Base-by-base conservation (phyloP, 2,113 vertebrate species). In the Phrynosoma blainvillii region DNA sequence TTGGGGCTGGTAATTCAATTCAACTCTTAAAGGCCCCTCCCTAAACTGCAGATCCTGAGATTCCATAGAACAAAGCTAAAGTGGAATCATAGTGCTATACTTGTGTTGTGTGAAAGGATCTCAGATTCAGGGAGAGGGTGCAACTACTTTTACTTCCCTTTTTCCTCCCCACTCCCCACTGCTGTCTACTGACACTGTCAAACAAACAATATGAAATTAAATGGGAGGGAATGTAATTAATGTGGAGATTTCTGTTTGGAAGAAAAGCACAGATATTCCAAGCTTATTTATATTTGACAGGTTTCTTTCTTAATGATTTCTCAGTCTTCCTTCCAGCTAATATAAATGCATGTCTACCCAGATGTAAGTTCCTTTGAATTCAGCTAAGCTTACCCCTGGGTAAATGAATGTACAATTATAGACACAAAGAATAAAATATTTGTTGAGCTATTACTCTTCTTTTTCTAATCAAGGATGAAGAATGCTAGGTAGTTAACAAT, bases 231-330 rank as follows among this genome's bases (percentile, higher is more conserved):
- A 71, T 71, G 11, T 78, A 32, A 23, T 88, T 70, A 79, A 78
- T 56, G 77, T 40, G 85, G 47, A 86, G 1, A 85, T 62, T 21
- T 2, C 32, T 56, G 27, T 84, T 59, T 54, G 47, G 30, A 54
- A 79, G 75, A 47, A 47, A 85, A 66, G 23, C 1, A 36, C 21
- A 66, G 20, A 66, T 66, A 66, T 66, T 20, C 65, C 23, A 23
- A 16, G 62, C 20, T 66, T 18, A 18, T 66, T 5, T 66, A 47
- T 47, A 47, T 47, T 47, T 47, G 47, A 4, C 47, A 47, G 73
- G 14, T 68, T 47, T 40, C 27, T 0, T 1, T 54, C 0, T 0
- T 25, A 20, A 74, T 16, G 40, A 14, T 59, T 20, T 8, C 0
- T 1, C 47, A 6, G n/a, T n/a, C 65, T 25, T 18, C 11, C 81